Evolutionary conservation across 2,888 invertebrate genomes (phyloP), one percentile per base, ranked within the genome.

Genomic region (Arctia plantaginis): DNA sequence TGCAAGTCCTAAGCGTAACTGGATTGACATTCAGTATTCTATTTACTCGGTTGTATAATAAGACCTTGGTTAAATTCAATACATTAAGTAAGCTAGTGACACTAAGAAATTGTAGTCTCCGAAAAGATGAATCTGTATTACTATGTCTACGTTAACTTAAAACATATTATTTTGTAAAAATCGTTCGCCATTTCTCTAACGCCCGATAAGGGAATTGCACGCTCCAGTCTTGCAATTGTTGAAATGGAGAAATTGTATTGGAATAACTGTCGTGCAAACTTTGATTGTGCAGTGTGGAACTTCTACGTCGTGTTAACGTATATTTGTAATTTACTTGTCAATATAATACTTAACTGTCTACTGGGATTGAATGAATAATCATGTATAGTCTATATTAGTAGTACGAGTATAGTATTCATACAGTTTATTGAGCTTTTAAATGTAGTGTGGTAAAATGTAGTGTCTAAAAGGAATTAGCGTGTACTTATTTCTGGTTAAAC

Each of bases 271-370:
- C 35, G 20, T 1, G 27, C 64, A 47, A 68, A 73, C 73, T 73
- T 73, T 69, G 73, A 73, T 73, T 69, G 68, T 69, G 68, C 47
- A 68, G 69, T 73, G 64, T 67, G 18, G 27, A 47, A 73, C 47
- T 73, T 68, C 20, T 27, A 69, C 68, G 18, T 39, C 27, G 23
- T 62, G 72, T 66, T 51, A 65, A n/a, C 20, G n/a, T 64, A 30
- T 65, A 44, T 71, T 62, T 62, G 6, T 30, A 15, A 62, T 62
- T 62, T 69, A 35, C 35, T 59, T 69, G 55, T 69, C 35, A n/a
- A 59, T 55, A 27, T 27, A n/a, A 55, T 15, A 66, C 23, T n/a
- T 68, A 51, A n/a, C 51, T 27, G n/a, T n/a, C 23, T 55, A 59
- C 59, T 59, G 59, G 12, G n/a, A 59, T 8, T 59, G 12, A 27